Base-by-base conservation (phyloP, 2,888 invertebrate genomes). In the Branchellion lobata region DNA sequence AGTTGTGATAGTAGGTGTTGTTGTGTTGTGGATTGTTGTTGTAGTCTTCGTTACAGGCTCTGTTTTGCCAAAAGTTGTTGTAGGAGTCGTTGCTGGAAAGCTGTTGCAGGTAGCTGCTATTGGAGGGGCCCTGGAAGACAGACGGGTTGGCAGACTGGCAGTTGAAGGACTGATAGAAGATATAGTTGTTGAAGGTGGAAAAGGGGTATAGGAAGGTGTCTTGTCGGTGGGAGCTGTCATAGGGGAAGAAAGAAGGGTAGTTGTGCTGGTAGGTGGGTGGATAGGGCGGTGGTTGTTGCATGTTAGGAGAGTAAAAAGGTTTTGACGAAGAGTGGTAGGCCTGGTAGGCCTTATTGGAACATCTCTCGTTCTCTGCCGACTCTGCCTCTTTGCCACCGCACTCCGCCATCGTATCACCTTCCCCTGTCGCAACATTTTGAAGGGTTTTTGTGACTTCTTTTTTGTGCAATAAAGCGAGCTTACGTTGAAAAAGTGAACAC, bases 41-140 rank as follows among this genome's bases (percentile, higher is more conserved):
- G 34, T 69, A 69, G 5, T 3, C 11, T n/a, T 69, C 34, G 21
- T 69, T 3, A 31, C 31, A 34, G 33, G 5, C 3, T 34, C 11
- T 33, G 34, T 24, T 14, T 69, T 69, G 33, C 5, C 69, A 34
- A 3, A 31, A 29, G 34, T 27, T 8, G 31, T 69, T 29, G 69
- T 29, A 11, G 24, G 8, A 14, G 31, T 69, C 14, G 69, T 29
- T 69, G 69, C 69, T 34, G 14, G 34, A 34, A n/a, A 34, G 69
- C 29, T 69, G 69, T 31, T 69, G 69, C 24, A 57, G 21, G 61
- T 69, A 34, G 69, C 34, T 69, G n/a, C 29, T 57, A n/a, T 57
- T 8, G 61, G 61, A 24, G 8, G n/a, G 61, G n/a, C 3, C 21
- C n/a, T n/a, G n/a, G n/a, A n/a, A n/a, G 3, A 24, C 24, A n/a